Base-by-base conservation (phyloP, 2,888 invertebrate species). In the Epistrophella euchroma region DNA sequence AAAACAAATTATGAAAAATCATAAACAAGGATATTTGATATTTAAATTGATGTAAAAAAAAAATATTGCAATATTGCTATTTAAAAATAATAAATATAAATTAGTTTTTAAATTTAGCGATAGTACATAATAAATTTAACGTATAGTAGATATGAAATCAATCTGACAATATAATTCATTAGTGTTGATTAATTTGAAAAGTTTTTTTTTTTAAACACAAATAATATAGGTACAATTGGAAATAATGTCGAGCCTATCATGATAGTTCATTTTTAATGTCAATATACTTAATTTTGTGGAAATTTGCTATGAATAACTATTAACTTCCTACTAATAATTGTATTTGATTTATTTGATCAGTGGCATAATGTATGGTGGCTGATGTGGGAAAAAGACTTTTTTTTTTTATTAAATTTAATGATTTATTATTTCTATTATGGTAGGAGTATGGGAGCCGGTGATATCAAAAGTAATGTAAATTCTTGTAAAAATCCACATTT, bases 1-100 rank as follows among this genome's bases (percentile, higher is more conserved):
- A 25, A 28, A 68, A n/a, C 32, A 43, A 56, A 22, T 64, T 28
- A 56, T 50, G 68, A 86, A 11, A n/a, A 56, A 77, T 70, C 47
- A 71, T 71, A 71, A 66, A 68, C 68, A 58, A 82, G 37, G 22
- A 45, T 32, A 17, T 66, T 68, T 47, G 45, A 19, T 66, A 52
- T 64, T n/a, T 58, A 58, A 52, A 74, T 58, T 56, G 11, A 47
- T 71, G 32, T 28, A 32, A 60, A 40, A 62, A 17, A 32, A 45
- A 28, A 32, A 60, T 40, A n/a, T 52, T 43, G 60, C 22, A 35
- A 55, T 60, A 35, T 15, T 47, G n/a, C 50, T 64, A 58, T 64
- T 40, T 17, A 71, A 19, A 56, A 71, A 22, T 56, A 64, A 71
- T 17, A 22, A 45, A 15, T 50, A 52, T 11, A 62, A 43, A 32